Conservation (phyloP, 2,888 invertebrate species). For the Sarcophaga carnaria region DNA sequence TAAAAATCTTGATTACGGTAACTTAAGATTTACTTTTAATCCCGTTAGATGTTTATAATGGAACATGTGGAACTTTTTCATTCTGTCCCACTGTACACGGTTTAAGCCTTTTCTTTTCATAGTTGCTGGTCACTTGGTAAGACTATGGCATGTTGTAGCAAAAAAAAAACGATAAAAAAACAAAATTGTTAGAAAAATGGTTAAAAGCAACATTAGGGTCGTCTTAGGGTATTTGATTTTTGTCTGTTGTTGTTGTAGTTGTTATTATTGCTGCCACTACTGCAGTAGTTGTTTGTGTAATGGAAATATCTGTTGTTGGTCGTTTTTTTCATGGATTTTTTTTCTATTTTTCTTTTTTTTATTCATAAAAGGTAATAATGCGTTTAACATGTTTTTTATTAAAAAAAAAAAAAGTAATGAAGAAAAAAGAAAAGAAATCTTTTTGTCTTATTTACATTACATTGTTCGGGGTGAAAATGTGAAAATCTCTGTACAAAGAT, state of each 20-base stretch:
- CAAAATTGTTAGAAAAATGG: constrained; percentile 8
- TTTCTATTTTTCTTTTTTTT: constrained; percentile 9
- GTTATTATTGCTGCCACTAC: constrained; percentile 3
- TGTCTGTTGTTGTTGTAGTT: constrained; percentile 2
- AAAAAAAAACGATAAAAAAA: constrained; percentile 14
- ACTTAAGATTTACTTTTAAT: too few relatives aligned
- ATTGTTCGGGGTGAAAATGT: neutral
- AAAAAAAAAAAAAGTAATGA: neutral
- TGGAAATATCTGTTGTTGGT: constrained; percentile 18
- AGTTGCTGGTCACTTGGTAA: constrained; percentile 59
- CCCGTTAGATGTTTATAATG: too few relatives aligned
- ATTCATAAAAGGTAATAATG: constrained; percentile 69
- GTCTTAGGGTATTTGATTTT: constrained; percentile 52
- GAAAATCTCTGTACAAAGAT: constrained; percentile 49
- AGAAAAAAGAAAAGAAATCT: constrained; percentile 13
- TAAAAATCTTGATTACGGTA: too few relatives aligned
- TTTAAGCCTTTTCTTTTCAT: neutral
- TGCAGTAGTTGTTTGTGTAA: constrained; percentile 6
- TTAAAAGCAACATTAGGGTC: constrained; percentile 60
- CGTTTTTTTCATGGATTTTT: constrained; percentile 21
- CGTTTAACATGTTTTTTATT: constrained; percentile 69
- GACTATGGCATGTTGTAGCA: constrained; percentile 36
- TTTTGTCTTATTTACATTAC: constrained; percentile 32
- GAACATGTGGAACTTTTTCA: neutral
- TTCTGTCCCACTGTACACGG: neutral